phyloP scores from a whole-genome alignment of 1,140 invertebrate species.

The Sminthurides bifidus region DNA sequence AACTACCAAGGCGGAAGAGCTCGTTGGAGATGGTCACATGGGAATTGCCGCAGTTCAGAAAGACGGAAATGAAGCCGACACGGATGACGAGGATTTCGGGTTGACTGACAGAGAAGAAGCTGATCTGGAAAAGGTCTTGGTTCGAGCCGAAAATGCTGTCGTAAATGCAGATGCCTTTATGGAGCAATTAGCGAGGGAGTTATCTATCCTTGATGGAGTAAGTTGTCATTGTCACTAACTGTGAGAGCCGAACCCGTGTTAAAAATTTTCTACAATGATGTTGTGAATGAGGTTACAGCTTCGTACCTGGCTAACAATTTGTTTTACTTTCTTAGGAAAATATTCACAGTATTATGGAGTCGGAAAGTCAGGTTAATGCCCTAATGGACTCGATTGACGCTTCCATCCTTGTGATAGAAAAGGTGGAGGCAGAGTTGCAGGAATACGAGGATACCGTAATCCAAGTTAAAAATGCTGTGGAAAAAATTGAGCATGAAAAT shows the following conservation, averaged over 20 bases:
- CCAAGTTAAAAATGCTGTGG: conserved; percentile 70
- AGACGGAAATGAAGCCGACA: conserved; percentile 28
- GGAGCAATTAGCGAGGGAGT: conserved; percentile 64
- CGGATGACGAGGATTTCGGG: conserved; percentile 60
- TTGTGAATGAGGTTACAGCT: no score
- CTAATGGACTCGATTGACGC: conserved; percentile 74
- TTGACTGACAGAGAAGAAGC: conserved; percentile 69
- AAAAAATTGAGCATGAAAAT: conserved; percentile 86
- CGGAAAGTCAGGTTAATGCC: conserved; percentile 65
- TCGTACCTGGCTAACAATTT: background rate
- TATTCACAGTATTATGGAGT: conserved; percentile 72
- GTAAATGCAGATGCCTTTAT: conserved; percentile 77
- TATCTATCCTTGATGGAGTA: conserved; percentile 71
- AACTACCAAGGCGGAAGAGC: conserved; percentile 23
- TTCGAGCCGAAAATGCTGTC: conserved; percentile 63
- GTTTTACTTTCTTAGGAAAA: conserved; percentile 49
- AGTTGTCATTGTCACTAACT: no score
- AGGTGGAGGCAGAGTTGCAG: conserved; percentile 58
- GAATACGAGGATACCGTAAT: conserved; percentile 66
- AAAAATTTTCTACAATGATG: no score
- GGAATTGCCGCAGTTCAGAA: conserved; percentile 22
- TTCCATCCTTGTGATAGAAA: conserved; percentile 62
- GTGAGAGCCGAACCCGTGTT: no score
- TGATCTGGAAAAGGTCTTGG: conserved; percentile 59
- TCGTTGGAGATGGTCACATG: conserved; percentile 41